Evolutionary conservation across 2,797 vertebrate genomes (phyloP), one percentile per base, ranked within the genome.

Genomic region (Erpetoichthys calabaricus): DNA sequence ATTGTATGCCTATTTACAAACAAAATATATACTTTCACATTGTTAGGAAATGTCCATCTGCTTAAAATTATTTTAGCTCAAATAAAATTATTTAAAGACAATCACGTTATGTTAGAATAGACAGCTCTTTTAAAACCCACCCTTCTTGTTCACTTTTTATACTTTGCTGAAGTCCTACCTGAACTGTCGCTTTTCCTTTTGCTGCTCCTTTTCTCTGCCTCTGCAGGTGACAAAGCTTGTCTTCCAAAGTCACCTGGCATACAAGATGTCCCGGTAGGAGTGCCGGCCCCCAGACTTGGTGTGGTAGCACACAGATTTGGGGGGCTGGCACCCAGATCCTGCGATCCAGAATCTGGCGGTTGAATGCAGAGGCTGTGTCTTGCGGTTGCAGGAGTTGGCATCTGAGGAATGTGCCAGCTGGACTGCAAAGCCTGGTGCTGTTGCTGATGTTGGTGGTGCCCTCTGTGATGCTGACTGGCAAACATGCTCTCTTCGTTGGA

Each of bases 161-260:
- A 42, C 8, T 7, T 3, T 42, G 45, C 53, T 1, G 46, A 3
- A 2, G 2, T 65, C 81, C 88, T 87, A 98, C 94, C 94, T 90
- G 92, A 95, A 68, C 92, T 94, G 79, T 98, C 93, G 76, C 91
- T 94, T 84, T 96, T 96, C 74, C 93, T 86, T 68, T 98, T 98
- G 68, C 81, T 66, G 55, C 77, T 86, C 64, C 93, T 84, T 81
- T 96, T 98, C 78, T 98, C 94, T 0, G 86, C 89, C 70, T 98
- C 94, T 25, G 83, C 86, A 5, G 94, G 91, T 66, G 91, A 96
- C 76, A 94, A 79, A 60, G 91, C 88, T 74, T 96, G 92, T 68
- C 91, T 87, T 68, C 90, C 91, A 69, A 94, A 98, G 76, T 98
- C 94, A 62, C 89, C 90, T 0, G 91, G 87, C 45, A 84, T 83